A percentile compares a stretch with the other conserved stretches of the same genome.
Conservation (phyloP, 2,797 vertebrate genomes). For the Leptodactylus fallax region DNA sequence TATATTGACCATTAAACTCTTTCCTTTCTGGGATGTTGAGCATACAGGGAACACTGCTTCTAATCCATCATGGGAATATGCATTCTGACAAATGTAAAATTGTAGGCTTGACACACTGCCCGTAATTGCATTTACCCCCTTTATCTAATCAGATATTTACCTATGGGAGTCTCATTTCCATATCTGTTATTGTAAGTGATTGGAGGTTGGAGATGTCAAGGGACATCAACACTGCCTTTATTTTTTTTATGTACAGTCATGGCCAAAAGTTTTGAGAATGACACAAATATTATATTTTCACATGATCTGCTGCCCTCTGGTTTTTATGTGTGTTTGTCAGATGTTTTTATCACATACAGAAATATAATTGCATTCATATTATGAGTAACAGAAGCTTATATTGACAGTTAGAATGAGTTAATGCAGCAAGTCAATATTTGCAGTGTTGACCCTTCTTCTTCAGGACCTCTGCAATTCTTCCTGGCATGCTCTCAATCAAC, state of each 20-base stretch:
- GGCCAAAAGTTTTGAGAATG: too few species aligned
- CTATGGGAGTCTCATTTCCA: neutral
- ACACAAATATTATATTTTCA: too few species aligned
- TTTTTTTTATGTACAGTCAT: neutral
- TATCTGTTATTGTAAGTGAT: constrained; percentile 20
- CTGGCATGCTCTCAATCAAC: too few species aligned
- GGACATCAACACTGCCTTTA: neutral
- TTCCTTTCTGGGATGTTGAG: neutral
- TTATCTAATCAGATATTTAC: constrained; percentile 23
- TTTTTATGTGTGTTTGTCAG: too few species aligned
- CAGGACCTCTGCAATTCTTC: too few species aligned
- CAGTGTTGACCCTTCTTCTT: too few species aligned
- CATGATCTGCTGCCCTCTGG: too few species aligned
- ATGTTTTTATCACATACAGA: too few species aligned
- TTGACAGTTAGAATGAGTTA: too few species aligned
- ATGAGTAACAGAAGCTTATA: too few species aligned
- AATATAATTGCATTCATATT: too few species aligned
- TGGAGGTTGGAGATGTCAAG: neutral
- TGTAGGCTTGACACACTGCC: constrained; percentile 19
- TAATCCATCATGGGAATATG: constrained; percentile 2
- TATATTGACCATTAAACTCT: constrained; percentile 2
- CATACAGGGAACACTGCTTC: neutral
- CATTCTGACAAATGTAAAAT: constrained; percentile 3
- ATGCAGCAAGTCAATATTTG: too few species aligned
- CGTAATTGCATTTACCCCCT: neutral